Evolutionary conservation across 2,888 invertebrate species (phyloP), one percentile per base, ranked within the genome.

Genomic region (Ligdia adustata): DNA sequence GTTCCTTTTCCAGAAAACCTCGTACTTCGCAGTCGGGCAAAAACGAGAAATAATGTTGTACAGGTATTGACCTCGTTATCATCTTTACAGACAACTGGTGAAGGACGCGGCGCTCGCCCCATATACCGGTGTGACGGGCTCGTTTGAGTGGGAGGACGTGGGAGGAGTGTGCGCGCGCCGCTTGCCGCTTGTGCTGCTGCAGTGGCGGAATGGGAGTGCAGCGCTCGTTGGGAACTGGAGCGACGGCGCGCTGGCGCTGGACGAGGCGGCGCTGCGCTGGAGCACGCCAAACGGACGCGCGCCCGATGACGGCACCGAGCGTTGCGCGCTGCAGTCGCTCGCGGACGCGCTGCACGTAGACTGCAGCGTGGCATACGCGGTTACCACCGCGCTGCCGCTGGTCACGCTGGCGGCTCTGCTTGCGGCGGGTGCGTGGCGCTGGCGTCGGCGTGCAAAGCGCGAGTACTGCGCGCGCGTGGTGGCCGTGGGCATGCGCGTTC

Each of bases 231-330:
- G 72, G 92, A 93, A 93, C 93, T 94, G 29, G 93, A 94, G 94
- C 1, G 95, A 93, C 74, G 93, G 94, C 0, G 95, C 94, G 95
- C 95, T 96, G 62, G 79, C 94, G 15, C 94, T 96, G 0, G 81
- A 93, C 0, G 86, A 2, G 90, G 14, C 83, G 34, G 80, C 92
- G 54, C 40, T 40, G 40, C 46, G 29, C 34, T 96, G 96, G 97
- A 80, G 93, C 29, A 93, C 93, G 0, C 60, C 79, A 0, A 91
- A 92, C 62, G 92, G 92, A 1, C 70, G 70, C 18, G 78, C 72
- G 45, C 97, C 97, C 0, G 92, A 91, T 49, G 96, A 96, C 74
- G 96, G 96, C 15, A 87, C 90, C 6, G 90, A 91, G 16, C 89
- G 83, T 22, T 97, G 97, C 75, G 89, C 93, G 5, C 85, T 97